These are phyloP conservation scores for Centropristis striata DNA, from an alignment of 2,113 vertebrate species.

Conservation along the genomic window DNA sequence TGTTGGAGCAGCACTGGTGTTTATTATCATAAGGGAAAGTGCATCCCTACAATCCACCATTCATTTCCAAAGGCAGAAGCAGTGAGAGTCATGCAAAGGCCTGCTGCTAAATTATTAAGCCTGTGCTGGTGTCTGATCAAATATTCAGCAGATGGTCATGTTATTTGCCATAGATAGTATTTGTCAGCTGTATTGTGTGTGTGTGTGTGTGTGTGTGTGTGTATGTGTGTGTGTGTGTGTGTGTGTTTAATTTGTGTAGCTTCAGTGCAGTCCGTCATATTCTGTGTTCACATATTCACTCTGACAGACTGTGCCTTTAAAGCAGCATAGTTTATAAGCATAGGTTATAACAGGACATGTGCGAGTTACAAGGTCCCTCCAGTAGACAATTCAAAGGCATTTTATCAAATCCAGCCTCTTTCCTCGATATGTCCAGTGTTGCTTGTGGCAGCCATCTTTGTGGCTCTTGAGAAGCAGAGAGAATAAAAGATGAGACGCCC, in stretches of 20 bases:
- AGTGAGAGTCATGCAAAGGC: constrained; percentile 36
- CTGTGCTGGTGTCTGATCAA: constrained; percentile 45
- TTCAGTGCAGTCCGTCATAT: neutral
- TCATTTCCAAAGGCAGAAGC: constrained; percentile 7
- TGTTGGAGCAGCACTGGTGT: neutral
- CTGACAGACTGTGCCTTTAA: neutral
- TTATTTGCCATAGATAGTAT: constrained; percentile 51
- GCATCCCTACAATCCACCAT: neutral
- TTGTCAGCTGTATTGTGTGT: constrained; percentile 25
- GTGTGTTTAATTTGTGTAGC: neutral
- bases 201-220: neutral
- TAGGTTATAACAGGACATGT: neutral
- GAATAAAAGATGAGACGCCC: neutral
- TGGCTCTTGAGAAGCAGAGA: neutral
- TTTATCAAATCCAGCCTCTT: neutral
- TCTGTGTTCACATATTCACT: neutral
- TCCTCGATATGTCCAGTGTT: neutral
- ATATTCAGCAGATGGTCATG: constrained; percentile 57
- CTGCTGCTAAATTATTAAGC: constrained; percentile 59
- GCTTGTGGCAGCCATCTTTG: constrained; percentile 7
- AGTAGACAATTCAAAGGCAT: neutral
- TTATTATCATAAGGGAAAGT: constrained; percentile 14
- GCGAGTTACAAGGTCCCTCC: neutral
- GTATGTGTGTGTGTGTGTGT: neutral
- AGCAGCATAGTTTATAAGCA: no score